A percentile compares a stretch with the other conserved stretches of the same genome.
phyloP scores from a whole-genome alignment of 2,888 invertebrate genomes.

The Buathra laborator region DNA sequence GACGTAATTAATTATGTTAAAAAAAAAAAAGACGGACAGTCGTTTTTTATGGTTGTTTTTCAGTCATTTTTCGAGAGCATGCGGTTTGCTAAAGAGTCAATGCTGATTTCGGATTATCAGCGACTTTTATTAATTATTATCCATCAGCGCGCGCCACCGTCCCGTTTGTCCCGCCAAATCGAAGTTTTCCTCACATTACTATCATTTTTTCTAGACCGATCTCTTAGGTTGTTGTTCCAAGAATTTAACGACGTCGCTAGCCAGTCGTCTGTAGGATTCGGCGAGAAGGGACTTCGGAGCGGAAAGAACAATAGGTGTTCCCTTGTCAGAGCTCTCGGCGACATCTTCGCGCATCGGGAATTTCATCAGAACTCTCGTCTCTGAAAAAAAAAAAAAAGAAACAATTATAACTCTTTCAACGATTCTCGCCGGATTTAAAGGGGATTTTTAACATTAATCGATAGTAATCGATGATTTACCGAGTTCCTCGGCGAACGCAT shows the following conservation, averaged over 20 bases:
- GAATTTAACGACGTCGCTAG: conserved; percentile 76
- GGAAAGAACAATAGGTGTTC: conserved; percentile 91
- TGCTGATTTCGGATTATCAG: no score
- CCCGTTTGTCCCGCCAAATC: neutral
- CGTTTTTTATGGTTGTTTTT: neutral
- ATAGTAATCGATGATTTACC: conserved; percentile 79
- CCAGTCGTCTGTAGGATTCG: conserved; percentile 80
- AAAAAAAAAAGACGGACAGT: neutral
- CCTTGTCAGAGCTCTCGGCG: conserved; percentile 90
- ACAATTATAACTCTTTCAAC: neutral
- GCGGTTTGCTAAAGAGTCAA: neutral
- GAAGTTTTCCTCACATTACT: neutral
- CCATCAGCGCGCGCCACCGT: no score
- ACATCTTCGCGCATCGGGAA: conserved; percentile 91
- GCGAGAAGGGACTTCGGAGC: conserved; percentile 87
- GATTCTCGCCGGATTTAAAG: neutral
- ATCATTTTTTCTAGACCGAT: conserved; percentile 33
- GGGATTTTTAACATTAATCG: neutral
- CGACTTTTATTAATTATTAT: no score
- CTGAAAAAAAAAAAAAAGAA: conserved; percentile 73
- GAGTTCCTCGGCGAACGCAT: conserved; percentile 88
- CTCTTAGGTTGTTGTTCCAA: conserved; percentile 74
- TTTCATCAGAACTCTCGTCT: conserved; percentile 89
- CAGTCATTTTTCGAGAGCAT: neutral
- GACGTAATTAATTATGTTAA: neutral